A percentile compares a stretch with the other conserved stretches of the same genome.
Evolutionary conservation across 1,140 invertebrate genomes (phyloP).

Genomic region (Phortica variegata): DNA sequence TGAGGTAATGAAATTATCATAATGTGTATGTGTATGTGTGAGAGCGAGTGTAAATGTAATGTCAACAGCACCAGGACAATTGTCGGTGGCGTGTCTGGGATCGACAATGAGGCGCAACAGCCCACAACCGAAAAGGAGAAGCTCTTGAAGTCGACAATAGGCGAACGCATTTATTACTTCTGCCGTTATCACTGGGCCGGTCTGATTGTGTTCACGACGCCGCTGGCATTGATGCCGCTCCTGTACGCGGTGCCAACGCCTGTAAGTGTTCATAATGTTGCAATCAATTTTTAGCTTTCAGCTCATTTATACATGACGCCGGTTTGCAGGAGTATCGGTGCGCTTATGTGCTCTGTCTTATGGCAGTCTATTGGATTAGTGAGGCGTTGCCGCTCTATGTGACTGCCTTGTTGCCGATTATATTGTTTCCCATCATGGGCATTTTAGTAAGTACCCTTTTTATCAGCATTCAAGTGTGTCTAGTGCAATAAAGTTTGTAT

Average conservation of each 20-base stretch:
- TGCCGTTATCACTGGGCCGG: constrained; percentile 8
- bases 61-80: too few species aligned
- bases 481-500: background rate
- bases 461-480: background rate
- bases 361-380: constrained; percentile 79
- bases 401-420: constrained; percentile 76
- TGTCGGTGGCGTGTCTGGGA: too few species aligned
- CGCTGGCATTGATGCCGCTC: constrained; percentile 5
- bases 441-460: constrained; percentile 54
- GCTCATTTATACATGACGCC: too few species aligned
- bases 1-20: too few species aligned
- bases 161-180: too few species aligned
- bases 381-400: constrained; percentile 75
- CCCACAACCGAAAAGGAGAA: too few species aligned
- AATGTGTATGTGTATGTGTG: too few species aligned
- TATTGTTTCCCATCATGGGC: constrained; percentile 74
- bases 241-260: background rate
- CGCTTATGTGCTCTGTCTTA: constrained; percentile 73
- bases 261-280: background rate
- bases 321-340: constrained; percentile 57
- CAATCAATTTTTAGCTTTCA: background rate
- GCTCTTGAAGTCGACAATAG: too few species aligned
- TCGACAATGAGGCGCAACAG: too few species aligned
- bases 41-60: too few species aligned
- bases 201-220: background rate